Percentiles rank a stretch among this genome's conserved stretches.
These are phyloP conservation scores for Phacellophora camtschatica DNA, from an alignment of 30 jellyfish, hydroid and myxozoan species.

Conservation along the genomic window DNA sequence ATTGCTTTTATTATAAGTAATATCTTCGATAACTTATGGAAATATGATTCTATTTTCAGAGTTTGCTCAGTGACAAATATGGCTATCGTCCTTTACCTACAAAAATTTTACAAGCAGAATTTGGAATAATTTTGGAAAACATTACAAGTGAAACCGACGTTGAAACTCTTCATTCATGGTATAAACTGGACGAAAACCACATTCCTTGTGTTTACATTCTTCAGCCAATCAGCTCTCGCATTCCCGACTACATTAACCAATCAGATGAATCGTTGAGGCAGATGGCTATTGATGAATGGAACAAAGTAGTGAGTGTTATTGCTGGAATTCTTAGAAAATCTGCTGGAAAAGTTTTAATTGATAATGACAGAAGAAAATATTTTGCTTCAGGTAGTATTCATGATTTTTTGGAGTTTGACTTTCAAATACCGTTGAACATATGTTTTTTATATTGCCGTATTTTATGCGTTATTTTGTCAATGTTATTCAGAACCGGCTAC, in stretches of 20 bases:
- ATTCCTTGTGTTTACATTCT: conserved; percentile 68
- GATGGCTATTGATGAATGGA: conserved; percentile 51
- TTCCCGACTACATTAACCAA: conserved; percentile 48
- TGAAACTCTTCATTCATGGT: conserved; percentile 54
- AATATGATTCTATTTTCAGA: conserved; percentile 8
- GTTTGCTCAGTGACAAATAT: conserved; percentile 72
- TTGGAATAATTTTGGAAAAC: not conserved
- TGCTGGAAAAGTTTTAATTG: conserved; percentile 47
- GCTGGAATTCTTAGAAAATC: conserved; percentile 45
- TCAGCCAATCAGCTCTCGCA: conserved; percentile 77
- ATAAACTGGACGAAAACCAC: conserved; percentile 55
- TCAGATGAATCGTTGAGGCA: conserved; percentile 27
- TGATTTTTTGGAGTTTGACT: not conserved
- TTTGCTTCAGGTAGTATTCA: conserved; percentile 60
- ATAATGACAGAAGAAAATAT: conserved; percentile 52
- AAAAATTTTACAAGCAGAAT: conserved; percentile 46
- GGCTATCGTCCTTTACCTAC: conserved; percentile 82
- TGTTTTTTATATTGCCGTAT: too few relatives aligned
- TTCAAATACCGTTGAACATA: too few relatives aligned
- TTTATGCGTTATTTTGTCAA: too few relatives aligned
- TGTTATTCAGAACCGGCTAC: too few relatives aligned
- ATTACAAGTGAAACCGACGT: conserved; percentile 4
- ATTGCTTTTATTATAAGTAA: too few relatives aligned
- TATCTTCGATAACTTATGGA: too few relatives aligned
- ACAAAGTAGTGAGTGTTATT: not conserved